Evolutionary conservation across 1,140 invertebrate genomes (phyloP).

Genomic region (Eriosoma lanigerum): DNA sequence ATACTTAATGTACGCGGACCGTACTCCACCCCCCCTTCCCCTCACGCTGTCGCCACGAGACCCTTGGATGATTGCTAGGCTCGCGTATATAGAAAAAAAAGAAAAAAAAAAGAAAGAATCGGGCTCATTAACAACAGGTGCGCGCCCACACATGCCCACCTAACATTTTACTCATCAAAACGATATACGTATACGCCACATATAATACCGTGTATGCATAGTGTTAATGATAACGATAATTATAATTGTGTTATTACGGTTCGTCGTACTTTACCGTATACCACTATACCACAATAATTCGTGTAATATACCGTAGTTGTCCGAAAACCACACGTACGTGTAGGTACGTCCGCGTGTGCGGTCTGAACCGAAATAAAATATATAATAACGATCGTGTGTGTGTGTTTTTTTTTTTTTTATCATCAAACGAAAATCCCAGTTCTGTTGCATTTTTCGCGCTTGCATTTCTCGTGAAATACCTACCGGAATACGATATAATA

Average conservation of each 20-base stretch:
- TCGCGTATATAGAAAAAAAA: too few species aligned
- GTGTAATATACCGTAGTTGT: slow-evolving; percentile 2
- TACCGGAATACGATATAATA: too few species aligned
- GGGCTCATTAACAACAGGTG: slow-evolving; percentile 49
- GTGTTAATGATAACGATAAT: slow-evolving; percentile 25
- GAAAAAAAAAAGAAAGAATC: slow-evolving; percentile 16
- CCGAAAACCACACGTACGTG: slow-evolving; percentile 34
- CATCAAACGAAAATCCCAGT: too few species aligned
- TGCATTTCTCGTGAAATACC: too few species aligned
- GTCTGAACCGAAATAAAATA: background rate
- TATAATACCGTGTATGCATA: background rate
- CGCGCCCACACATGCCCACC: background rate
- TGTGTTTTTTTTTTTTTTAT: too few species aligned
- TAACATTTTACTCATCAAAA: background rate
- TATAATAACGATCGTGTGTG: too few species aligned
- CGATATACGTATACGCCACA: too few species aligned
- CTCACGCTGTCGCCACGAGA: background rate
- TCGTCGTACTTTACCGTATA: slow-evolving; percentile 12
- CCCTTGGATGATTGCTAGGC: background rate
- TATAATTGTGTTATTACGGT: slow-evolving; percentile 17
- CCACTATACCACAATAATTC: too few species aligned
- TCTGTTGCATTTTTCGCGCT: too few species aligned
- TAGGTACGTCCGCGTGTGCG: background rate
- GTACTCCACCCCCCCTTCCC: background rate
- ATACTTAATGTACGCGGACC: too few species aligned